Percentiles rank a stretch among this genome's conserved stretches.
These are phyloP conservation scores for Pterocles orientalis DNA, from an alignment of 2,113 vertebrate genomes.

Conservation along the genomic window DNA sequence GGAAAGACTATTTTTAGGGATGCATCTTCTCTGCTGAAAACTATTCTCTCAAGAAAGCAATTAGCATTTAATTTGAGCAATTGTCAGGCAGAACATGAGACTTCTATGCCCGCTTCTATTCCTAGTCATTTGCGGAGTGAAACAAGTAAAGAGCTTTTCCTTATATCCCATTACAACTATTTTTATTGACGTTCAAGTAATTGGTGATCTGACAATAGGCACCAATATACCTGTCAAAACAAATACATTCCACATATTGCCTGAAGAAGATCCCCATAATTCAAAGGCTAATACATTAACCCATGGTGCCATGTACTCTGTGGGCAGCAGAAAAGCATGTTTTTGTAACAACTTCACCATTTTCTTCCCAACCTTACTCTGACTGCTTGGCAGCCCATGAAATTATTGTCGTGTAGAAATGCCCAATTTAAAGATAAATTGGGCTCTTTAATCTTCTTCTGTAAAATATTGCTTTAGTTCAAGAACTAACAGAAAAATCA, in stretches of 20 bases:
- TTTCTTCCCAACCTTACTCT: background rate
- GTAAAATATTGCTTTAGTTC: background rate
- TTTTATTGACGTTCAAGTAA: background rate
- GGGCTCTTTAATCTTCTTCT: background rate
- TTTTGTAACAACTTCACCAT: background rate
- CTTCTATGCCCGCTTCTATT: background rate
- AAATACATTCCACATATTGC: background rate
- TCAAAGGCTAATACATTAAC: background rate
- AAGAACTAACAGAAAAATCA: background rate
- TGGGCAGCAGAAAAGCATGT: background rate
- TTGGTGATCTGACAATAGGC: background rate
- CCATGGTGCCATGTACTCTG: background rate
- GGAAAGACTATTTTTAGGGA: background rate
- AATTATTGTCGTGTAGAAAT: background rate
- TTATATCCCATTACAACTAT: background rate
- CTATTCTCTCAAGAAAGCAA: background rate
- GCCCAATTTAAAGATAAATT: background rate
- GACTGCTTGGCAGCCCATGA: background rate
- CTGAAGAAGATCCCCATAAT: background rate
- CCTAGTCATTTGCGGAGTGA: background rate
- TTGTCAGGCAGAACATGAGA: background rate
- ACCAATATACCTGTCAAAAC: background rate
- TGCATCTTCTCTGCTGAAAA: background rate
- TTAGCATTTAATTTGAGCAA: background rate
- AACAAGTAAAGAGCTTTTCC: background rate